These are phyloP conservation scores for Drosophila borborema DNA, from an alignment of 2,888 invertebrate genomes.

Conservation along the genomic window DNA sequence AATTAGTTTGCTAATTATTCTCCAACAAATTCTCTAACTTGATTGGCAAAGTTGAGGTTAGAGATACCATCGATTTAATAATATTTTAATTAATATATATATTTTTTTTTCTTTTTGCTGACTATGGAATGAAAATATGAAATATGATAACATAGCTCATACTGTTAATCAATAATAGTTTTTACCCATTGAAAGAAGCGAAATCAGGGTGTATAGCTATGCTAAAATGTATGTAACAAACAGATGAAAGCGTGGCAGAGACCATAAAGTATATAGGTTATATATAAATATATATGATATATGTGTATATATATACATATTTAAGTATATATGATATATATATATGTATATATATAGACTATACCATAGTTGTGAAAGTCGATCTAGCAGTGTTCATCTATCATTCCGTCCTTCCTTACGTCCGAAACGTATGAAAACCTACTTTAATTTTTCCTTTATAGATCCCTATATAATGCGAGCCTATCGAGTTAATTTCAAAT, in stretches of 20 bases:
- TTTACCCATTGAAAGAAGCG: neutral
- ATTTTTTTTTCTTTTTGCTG: too few relatives aligned
- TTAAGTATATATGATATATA: too few relatives aligned
- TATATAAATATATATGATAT: too few relatives aligned
- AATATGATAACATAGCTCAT: neutral
- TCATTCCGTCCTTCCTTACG: neutral
- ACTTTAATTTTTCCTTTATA: neutral
- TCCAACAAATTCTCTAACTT: neutral
- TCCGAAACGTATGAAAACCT: too few relatives aligned
- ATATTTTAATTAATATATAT: neutral
- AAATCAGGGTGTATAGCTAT: neutral
- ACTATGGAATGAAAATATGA: neutral
- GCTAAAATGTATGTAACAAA: neutral
- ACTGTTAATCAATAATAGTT: neutral
- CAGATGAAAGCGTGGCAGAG: neutral
- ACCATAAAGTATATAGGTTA: neutral
- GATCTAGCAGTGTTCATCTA: neutral
- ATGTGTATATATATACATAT: too few relatives aligned
- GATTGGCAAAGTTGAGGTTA: neutral
- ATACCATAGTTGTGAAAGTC: too few relatives aligned
- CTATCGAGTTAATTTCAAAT: neutral
- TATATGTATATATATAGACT: too few relatives aligned
- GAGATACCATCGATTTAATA: neutral
- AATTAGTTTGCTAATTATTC: neutral
- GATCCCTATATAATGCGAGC: neutral